These are phyloP conservation scores for Phrynocephalus forsythii DNA, from an alignment of 2,797 vertebrate species.

Conservation along the genomic window DNA sequence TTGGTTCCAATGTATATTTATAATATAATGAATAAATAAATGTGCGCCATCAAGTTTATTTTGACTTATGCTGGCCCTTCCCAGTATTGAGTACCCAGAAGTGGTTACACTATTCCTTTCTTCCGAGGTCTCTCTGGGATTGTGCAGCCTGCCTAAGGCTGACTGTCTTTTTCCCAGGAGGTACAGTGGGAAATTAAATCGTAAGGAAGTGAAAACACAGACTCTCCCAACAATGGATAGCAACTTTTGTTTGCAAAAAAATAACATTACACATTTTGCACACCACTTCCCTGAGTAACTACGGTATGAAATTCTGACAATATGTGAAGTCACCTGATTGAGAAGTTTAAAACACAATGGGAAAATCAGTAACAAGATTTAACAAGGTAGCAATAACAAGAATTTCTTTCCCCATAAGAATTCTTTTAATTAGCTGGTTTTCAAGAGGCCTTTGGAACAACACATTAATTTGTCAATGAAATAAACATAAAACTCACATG, in stretches of 20 bases:
- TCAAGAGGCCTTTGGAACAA: neutral
- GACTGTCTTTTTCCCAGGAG: too few relatives aligned
- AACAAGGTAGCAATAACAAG: neutral
- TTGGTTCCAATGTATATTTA: neutral
- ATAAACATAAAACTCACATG: slow-evolving; percentile 79
- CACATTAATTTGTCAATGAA: neutral
- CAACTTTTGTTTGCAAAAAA: neutral
- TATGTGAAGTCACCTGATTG: neutral
- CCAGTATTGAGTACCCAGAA: too few relatives aligned
- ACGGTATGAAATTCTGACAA: neutral
- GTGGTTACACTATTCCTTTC: too few relatives aligned
- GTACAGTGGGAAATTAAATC: neutral
- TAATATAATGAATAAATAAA: too few relatives aligned
- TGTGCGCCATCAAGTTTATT: too few relatives aligned
- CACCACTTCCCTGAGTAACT: neutral
- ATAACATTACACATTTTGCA: neutral
- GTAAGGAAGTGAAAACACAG: neutral
- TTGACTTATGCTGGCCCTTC: too few relatives aligned
- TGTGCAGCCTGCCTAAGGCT: too few relatives aligned
- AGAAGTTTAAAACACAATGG: neutral
- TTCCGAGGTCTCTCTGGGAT: too few relatives aligned
- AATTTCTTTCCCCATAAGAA: neutral
- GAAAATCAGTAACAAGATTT: neutral
- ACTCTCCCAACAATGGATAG: neutral
- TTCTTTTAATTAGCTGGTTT: neutral